These are phyloP conservation scores for Callinectes sapidus DNA, from an alignment of 2,888 invertebrate species.

Conservation along the genomic window DNA sequence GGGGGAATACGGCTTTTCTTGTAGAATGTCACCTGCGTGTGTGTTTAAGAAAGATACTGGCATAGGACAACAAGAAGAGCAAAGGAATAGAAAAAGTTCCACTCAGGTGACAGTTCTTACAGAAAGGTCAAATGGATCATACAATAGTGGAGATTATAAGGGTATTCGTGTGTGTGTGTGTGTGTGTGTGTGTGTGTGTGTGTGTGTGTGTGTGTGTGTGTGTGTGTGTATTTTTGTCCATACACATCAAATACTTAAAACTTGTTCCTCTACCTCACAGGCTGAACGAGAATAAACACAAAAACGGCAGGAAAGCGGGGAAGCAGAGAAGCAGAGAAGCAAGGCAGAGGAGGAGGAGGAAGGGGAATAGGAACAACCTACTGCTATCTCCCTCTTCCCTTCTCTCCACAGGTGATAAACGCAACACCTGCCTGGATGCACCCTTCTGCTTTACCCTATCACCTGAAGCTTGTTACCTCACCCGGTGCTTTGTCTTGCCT, in stretches of 20 bases:
- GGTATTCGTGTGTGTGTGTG: background rate
- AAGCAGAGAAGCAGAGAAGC: background rate
- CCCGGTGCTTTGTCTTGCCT: background rate
- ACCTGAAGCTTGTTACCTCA: background rate
- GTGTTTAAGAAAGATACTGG: too few relatives aligned
- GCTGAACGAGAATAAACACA: background rate
- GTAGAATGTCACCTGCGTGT: background rate
- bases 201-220: conserved; percentile 15
- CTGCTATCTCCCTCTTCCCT: background rate
- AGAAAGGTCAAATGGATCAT: too few relatives aligned
- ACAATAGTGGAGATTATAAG: too few relatives aligned
- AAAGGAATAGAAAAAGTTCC: too few relatives aligned
- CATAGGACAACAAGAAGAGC: too few relatives aligned
- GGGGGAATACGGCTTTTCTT: background rate
- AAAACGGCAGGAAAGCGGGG: background rate
- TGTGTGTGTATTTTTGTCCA: background rate
- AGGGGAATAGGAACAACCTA: background rate
- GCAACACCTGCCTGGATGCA: background rate
- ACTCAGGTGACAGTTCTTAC: too few relatives aligned
- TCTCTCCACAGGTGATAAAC: background rate
- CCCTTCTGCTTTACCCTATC: background rate
- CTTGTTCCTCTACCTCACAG: background rate
- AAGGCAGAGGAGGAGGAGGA: background rate
- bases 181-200: conserved; percentile 20
- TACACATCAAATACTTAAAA: too few relatives aligned